Percentiles rank a stretch among this genome's conserved stretches.
phyloP scores from a whole-genome alignment of 1,140 invertebrate species.

The Papilio machaon region DNA sequence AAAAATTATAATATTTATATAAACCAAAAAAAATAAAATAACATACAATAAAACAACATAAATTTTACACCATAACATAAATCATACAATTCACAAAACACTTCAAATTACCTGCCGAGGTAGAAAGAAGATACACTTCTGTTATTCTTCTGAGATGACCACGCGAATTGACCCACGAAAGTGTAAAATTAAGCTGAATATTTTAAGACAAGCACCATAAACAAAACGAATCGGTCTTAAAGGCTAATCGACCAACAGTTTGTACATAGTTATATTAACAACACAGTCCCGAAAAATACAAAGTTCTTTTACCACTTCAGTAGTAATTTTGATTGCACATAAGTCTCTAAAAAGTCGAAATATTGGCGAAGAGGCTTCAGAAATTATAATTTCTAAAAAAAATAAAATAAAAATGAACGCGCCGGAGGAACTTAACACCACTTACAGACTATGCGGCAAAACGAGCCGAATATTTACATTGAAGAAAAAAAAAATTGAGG shows the following conservation, averaged over 20 bases:
- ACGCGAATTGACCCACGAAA: slow-evolving; percentile 53
- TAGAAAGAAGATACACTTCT: slow-evolving; percentile 53
- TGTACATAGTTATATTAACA: slow-evolving; percentile 61
- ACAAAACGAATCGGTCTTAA: slow-evolving; percentile 61
- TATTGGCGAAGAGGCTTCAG: slow-evolving; percentile 50
- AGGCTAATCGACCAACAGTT: slow-evolving; percentile 59
- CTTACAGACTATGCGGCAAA: slow-evolving; percentile 81
- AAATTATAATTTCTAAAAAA: slow-evolving; percentile 47
- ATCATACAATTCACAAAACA: slow-evolving; percentile 34
- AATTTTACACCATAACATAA: slow-evolving; percentile 20
- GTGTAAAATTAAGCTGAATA: slow-evolving; percentile 10
- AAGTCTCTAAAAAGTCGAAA: slow-evolving; percentile 65
- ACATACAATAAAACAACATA: not conserved
- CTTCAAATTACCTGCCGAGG: slow-evolving; percentile 55
- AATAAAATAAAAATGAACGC: slow-evolving; percentile 65
- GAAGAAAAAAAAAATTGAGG: slow-evolving; percentile 81
- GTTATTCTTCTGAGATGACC: slow-evolving; percentile 59
- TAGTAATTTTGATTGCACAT: slow-evolving; percentile 58
- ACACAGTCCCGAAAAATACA: slow-evolving; percentile 57
- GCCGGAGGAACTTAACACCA: slow-evolving; percentile 80
- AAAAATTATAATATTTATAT: not conserved
- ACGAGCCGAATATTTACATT: slow-evolving; percentile 81
- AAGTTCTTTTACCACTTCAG: slow-evolving; percentile 65
- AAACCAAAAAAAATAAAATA: slow-evolving; percentile 16
- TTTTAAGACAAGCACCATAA: slow-evolving; percentile 54